Percentiles rank a stretch among this genome's conserved stretches.
These are phyloP conservation scores for Vulpes ferrilata DNA, from an alignment of 2,113 vertebrate species.

Conservation along the genomic window DNA sequence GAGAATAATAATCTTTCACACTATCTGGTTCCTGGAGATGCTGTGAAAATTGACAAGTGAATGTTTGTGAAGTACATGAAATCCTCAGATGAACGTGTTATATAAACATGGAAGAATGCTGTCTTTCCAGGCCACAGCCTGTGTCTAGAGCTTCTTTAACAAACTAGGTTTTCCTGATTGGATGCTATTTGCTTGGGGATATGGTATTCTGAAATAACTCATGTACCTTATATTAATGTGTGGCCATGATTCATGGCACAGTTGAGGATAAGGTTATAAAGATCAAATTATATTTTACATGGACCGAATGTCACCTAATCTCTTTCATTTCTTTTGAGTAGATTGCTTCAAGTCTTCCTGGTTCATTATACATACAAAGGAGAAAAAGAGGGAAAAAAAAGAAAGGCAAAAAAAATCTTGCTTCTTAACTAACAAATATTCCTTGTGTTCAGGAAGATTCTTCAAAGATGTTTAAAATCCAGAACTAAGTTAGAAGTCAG, in stretches of 20 bases:
- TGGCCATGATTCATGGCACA: constrained; percentile 32
- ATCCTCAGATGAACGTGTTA: constrained; percentile 52
- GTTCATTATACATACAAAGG: background rate
- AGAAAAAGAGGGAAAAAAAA: background rate
- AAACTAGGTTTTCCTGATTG: constrained; percentile 60
- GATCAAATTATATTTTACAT: constrained; percentile 59
- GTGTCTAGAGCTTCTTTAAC: background rate
- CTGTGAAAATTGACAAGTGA: constrained; percentile 72
- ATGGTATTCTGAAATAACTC: background rate
- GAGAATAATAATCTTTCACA: constrained; percentile 67
- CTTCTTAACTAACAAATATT: constrained; percentile 6
- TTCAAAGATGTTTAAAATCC: constrained; percentile 61
- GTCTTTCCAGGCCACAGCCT: constrained; percentile 35
- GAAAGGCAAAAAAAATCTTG: background rate
- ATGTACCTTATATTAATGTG: constrained; percentile 38
- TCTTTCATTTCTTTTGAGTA: background rate
- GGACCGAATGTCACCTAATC: constrained; percentile 38
- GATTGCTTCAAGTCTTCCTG: constrained; percentile 38
- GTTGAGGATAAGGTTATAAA: constrained; percentile 17
- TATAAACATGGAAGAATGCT: constrained; percentile 60
- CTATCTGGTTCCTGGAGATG: constrained; percentile 55
- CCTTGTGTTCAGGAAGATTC: constrained; percentile 11
- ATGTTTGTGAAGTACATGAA: constrained; percentile 67
- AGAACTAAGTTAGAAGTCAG: constrained; percentile 46
- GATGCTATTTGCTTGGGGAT: constrained; percentile 45